A percentile compares a stretch with the other conserved stretches of the same genome.
These are phyloP conservation scores for Megaustenia siamemsis DNA, from an alignment of 2,888 invertebrate species.

Conservation along the genomic window DNA sequence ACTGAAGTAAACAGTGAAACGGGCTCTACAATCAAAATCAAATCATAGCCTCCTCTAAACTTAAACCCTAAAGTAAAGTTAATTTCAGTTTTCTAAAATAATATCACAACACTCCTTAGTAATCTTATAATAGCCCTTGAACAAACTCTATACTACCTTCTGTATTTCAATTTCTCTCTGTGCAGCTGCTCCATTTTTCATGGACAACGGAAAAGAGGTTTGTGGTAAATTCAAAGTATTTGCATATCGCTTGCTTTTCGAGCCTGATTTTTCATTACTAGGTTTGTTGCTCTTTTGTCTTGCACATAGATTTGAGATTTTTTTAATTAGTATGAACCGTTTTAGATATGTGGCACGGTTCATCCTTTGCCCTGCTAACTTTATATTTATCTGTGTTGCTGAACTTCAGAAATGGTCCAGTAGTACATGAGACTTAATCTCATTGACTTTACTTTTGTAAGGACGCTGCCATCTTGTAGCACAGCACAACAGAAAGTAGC, in stretches of 20 bases:
- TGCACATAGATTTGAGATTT: not conserved
- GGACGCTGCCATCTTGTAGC: constrained; percentile 62
- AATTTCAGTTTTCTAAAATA: too few species aligned
- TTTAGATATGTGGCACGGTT: not conserved
- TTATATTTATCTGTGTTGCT: too few species aligned
- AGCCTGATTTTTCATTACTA: constrained; percentile 17
- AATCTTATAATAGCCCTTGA: too few species aligned
- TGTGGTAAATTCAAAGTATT: constrained; percentile 77
- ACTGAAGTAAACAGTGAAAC: too few species aligned
- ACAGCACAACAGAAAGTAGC: too few species aligned
- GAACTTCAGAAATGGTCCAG: not conserved
- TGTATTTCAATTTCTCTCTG: constrained; percentile 73
- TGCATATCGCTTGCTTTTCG: constrained; percentile 68
- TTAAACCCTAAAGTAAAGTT: too few species aligned
- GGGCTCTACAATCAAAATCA: too few species aligned
- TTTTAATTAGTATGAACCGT: not conserved
- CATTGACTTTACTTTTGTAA: constrained; percentile 35
- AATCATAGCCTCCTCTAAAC: too few species aligned
- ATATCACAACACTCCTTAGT: too few species aligned
- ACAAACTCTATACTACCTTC: too few species aligned
- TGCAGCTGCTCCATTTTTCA: constrained; percentile 71
- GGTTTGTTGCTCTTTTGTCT: not conserved
- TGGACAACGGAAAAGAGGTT: constrained; percentile 74
- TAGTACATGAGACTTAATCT: not conserved
- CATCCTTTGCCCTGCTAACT: constrained; percentile 2